phyloP scores from a whole-genome alignment of 2,797 vertebrate species.

The Anniella stebbinsi region DNA sequence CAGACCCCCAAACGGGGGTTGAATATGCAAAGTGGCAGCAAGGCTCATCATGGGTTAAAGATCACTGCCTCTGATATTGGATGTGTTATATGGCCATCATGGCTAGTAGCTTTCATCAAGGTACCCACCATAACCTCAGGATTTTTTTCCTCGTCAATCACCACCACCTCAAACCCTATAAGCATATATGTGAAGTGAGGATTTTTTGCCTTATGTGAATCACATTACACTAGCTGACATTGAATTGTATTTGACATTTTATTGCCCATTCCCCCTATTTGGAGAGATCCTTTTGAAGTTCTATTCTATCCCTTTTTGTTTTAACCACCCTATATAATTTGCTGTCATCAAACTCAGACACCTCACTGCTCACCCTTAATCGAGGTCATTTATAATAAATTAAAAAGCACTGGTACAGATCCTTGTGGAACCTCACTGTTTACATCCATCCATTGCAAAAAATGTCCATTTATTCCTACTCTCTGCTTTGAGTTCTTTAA shows the following conservation, averaged over 20 bases:
- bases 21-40: too few species aligned
- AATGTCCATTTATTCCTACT: background rate
- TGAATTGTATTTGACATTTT: background rate
- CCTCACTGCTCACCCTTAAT: background rate
- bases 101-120: background rate
- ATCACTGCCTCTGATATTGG: background rate
- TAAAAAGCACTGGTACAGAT: too few species aligned
- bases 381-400: background rate
- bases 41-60: background rate
- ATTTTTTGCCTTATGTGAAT: background rate
- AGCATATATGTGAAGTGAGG: background rate
- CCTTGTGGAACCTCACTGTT: background rate
- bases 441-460: background rate
- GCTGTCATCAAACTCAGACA: background rate
- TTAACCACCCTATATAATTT: background rate
- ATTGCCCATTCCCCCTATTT: background rate
- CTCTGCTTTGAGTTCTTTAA: background rate
- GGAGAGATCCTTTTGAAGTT: background rate
- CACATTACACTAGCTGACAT: background rate
- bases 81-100: background rate
- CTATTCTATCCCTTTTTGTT: background rate
- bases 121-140: background rate
- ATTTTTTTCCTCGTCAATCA: background rate
- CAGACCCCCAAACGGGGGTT: too few species aligned
- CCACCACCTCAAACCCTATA: too few species aligned